Conservation (phyloP, 2,113 vertebrate species). For the Dipodomys stephensi region DNA sequence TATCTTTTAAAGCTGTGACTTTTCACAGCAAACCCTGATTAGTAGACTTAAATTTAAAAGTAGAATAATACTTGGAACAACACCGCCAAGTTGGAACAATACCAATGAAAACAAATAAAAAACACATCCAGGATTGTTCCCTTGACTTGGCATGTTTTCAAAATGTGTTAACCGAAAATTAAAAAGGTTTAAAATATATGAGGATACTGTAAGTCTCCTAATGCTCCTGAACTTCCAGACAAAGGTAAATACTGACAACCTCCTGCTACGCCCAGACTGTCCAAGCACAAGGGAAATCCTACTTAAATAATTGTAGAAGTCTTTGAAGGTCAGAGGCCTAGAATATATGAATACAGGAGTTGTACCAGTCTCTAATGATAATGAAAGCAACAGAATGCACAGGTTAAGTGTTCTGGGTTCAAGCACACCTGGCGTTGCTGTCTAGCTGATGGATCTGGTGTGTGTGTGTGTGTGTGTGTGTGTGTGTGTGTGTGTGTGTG, state of each 20-base stretch:
- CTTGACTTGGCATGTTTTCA: slow-evolving; percentile 22
- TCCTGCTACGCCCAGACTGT: background rate
- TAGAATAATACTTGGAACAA: background rate
- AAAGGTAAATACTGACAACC: background rate
- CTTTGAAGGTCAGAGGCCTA: background rate
- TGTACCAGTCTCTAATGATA: background rate
- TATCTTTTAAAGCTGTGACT: background rate
- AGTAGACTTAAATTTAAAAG: slow-evolving; percentile 32
- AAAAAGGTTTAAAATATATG: background rate
- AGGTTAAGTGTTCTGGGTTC: background rate
- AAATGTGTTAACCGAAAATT: slow-evolving; percentile 14
- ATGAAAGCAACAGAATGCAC: background rate
- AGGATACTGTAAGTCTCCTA: background rate
- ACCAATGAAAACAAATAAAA: slow-evolving; percentile 41
- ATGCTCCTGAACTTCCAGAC: slow-evolving; percentile 16
- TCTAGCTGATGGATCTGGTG: background rate
- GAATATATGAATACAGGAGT: background rate
- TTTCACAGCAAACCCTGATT: background rate
- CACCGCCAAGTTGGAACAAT: background rate
- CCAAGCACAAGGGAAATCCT: background rate
- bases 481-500: no score
- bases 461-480: no score
- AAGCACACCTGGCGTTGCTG: background rate
- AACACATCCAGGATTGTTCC: background rate
- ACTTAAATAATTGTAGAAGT: background rate